Base-by-base conservation (phyloP, 2,888 invertebrate genomes). In the Nomada lathburiana region DNA sequence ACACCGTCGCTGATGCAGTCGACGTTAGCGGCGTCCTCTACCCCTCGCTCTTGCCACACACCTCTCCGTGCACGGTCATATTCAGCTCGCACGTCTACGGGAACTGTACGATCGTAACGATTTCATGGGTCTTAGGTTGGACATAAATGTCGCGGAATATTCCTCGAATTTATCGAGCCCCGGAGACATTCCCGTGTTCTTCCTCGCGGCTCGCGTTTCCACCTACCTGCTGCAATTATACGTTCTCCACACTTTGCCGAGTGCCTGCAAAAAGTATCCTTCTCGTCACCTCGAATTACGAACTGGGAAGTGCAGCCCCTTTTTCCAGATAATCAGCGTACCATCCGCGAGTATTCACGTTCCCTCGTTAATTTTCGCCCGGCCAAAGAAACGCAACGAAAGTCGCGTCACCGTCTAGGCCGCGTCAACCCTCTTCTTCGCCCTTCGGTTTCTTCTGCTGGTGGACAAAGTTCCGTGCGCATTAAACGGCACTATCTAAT, bases 291-390 rank as follows among this genome's bases (percentile, higher is more conserved):
- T 18, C 23, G 36, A 76, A 29, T 76, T 65, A 55, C 44, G 42
- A 20, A 11, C 50, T 23, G 44, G 44, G 10, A 16, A 53, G 60
- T 44, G 18, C 50, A 26, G 26, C 7, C 7, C 7, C 36, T 53
- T 71, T 76, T 53, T 71, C 65, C n/a, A 57, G n/a, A 50, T 57
- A 77, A 80, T 80, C 72, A 72, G 52, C 72, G 16, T 68, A 47
- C 18, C 55, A 16, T 36, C 64, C 74, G 63, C 2, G 36, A 18
- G 52, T n/a, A n/a, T 42, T 50, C 74, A 26, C 50, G 53, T 70
- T 16, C 23, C 18, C 36, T 55, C 65, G 70, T 76, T 67, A 80
- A 76, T 76, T 80, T 47, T 5, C 59, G n/a, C 53, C 4, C 42
- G 60, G 13, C 20, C 9, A 67, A 68, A 72, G 68, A 72, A 68